Percentiles rank a stretch among this genome's conserved stretches.
These are phyloP conservation scores for Pangasianodon gigas DNA, from an alignment of 2,113 vertebrate species.

Conservation along the genomic window DNA sequence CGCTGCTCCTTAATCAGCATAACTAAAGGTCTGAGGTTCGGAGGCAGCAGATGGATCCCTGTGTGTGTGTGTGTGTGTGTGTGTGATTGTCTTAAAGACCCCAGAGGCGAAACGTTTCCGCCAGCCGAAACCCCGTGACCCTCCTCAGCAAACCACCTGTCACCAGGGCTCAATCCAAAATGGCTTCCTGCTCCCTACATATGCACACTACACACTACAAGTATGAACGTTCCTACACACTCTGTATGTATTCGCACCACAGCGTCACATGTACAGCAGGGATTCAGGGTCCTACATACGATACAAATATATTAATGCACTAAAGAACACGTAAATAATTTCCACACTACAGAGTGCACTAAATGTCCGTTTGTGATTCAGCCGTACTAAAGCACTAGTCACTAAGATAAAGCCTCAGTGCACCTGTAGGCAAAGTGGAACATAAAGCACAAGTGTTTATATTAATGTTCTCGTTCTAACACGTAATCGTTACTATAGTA, in stretches of 20 bases:
- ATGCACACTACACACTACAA: not conserved
- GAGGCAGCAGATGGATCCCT: constrained; percentile 59
- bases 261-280: not conserved
- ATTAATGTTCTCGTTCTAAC: not conserved
- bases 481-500: not conserved
- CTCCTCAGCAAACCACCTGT: constrained; percentile 40
- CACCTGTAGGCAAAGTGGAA: not conserved
- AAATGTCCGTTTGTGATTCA: not conserved
- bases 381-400: not conserved
- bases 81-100: constrained; percentile 60
- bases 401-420: not conserved
- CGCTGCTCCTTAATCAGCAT: constrained; percentile 76
- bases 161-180: constrained; percentile 23
- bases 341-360: not conserved
- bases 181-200: constrained; percentile 17
- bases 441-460: not conserved
- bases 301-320: not conserved
- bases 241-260: not conserved
- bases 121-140: not conserved
- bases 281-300: not conserved
- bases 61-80: not conserved
- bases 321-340: not conserved
- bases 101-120: constrained; percentile 55
- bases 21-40: constrained; percentile 77
- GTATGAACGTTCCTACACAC: not conserved